These are phyloP conservation scores for Etheostoma cragini DNA, from an alignment of 2,113 vertebrate genomes.

Conservation along the genomic window DNA sequence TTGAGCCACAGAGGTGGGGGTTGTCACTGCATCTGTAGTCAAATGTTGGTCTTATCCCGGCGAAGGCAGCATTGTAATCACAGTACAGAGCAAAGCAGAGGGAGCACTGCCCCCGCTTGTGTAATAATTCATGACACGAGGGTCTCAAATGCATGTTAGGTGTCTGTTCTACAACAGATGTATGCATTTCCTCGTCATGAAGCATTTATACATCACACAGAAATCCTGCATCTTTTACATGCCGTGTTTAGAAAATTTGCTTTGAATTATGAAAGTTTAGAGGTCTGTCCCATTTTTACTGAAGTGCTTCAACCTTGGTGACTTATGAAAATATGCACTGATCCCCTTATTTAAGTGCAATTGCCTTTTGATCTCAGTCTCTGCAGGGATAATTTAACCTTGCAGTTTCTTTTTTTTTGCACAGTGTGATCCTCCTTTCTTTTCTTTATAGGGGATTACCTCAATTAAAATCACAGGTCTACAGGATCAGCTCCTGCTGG, in stretches of 20 bases:
- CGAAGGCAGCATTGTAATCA: conserved; percentile 30
- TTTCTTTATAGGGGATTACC: conserved; percentile 77
- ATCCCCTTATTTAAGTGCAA: conserved; percentile 24
- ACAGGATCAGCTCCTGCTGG: conserved; percentile 71
- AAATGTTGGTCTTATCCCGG: conserved; percentile 40
- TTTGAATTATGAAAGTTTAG: conserved; percentile 34
- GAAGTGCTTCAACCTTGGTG: conserved; percentile 41
- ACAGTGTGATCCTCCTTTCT: conserved; percentile 37
- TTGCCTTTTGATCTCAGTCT: conserved; percentile 53
- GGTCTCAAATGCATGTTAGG: conserved; percentile 17
- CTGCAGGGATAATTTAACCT: conserved; percentile 44
- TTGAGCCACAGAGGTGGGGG: conserved; percentile 64
- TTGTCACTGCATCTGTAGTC: conserved; percentile 59
- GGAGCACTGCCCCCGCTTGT: neutral
- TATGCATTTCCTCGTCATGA: conserved; percentile 24
- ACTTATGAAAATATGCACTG: conserved; percentile 36
- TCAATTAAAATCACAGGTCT: conserved; percentile 81
- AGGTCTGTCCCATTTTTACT: neutral
- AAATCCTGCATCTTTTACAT: conserved; percentile 19
- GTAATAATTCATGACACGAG: conserved; percentile 43
- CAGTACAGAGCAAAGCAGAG: conserved; percentile 13
- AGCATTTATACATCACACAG: conserved; percentile 41
- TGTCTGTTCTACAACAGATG: conserved; percentile 14
- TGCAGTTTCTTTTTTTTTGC: conserved; percentile 22
- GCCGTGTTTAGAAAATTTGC: conserved; percentile 15